These are phyloP conservation scores for Nebria brevicollis DNA, from an alignment of 2,888 invertebrate genomes.

Conservation along the genomic window DNA sequence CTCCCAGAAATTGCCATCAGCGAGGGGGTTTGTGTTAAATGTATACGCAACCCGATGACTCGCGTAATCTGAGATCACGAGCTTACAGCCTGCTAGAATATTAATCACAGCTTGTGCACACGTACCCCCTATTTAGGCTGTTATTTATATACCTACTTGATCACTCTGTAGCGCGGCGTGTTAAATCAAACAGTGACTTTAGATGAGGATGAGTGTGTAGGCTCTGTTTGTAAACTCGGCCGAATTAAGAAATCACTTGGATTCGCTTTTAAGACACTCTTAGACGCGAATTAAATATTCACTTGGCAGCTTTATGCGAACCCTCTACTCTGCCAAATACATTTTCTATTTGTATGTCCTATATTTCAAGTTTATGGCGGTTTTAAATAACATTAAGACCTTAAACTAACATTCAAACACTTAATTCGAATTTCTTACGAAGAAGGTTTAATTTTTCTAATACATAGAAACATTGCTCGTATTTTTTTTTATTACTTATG, in stretches of 20 bases:
- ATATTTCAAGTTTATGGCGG: too few relatives aligned
- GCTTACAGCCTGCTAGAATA: conserved; percentile 43
- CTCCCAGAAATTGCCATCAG: conserved; percentile 46
- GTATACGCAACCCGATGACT: conserved; percentile 58
- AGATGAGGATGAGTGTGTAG: conserved; percentile 22
- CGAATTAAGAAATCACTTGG: conserved; percentile 33
- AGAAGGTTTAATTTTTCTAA: too few relatives aligned
- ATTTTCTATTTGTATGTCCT: too few relatives aligned
- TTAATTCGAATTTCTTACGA: too few relatives aligned
- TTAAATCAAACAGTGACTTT: conserved; percentile 39
- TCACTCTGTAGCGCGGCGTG: conserved; percentile 29
- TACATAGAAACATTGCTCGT: too few relatives aligned
- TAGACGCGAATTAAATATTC: neutral
- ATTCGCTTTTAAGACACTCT: neutral
- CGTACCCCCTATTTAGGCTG: conserved; percentile 40
- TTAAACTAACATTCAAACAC: too few relatives aligned
- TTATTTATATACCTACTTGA: conserved; percentile 46
- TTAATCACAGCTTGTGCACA: conserved; percentile 45
- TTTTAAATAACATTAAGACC: too few relatives aligned
- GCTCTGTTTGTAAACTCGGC: neutral
- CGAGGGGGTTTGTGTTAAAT: conserved; percentile 48
- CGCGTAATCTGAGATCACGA: conserved; percentile 56
- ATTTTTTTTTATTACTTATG: too few relatives aligned
- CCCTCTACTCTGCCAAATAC: too few relatives aligned
- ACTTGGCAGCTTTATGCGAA: too few relatives aligned